phyloP scores from a whole-genome alignment of 2,888 invertebrate species.

The Catocala fraxini region DNA sequence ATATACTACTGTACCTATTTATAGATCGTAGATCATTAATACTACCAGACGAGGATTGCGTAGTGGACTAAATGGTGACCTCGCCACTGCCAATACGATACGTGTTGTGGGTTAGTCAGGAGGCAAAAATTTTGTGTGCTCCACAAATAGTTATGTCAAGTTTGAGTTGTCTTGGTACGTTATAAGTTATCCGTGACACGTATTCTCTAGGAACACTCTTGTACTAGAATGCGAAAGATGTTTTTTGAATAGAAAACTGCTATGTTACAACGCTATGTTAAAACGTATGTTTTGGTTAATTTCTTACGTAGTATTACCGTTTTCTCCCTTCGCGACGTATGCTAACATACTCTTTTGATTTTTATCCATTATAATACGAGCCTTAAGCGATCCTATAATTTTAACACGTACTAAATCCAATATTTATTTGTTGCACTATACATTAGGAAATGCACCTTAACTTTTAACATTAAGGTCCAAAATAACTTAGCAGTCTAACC shows the following conservation, averaged over 20 bases:
- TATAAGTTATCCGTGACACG: too few relatives aligned
- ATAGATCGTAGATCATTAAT: too few relatives aligned
- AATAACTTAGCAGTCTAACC: constrained; percentile 2
- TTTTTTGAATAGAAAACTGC: too few relatives aligned
- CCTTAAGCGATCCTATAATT: constrained; percentile 34
- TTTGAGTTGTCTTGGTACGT: too few relatives aligned
- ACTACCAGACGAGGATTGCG: too few relatives aligned
- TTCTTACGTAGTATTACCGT: background rate
- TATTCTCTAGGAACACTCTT: too few relatives aligned
- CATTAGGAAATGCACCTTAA: constrained; percentile 13
- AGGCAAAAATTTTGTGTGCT: background rate
- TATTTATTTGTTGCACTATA: background rate
- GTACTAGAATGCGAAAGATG: too few relatives aligned
- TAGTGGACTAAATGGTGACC: too few relatives aligned
- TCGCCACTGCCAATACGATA: too few relatives aligned
- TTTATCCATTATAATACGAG: constrained; percentile 20
- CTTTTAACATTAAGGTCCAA: background rate
- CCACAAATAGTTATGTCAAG: too few relatives aligned
- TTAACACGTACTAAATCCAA: constrained; percentile 40
- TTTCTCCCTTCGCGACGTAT: background rate
- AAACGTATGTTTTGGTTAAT: background rate
- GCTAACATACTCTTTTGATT: constrained; percentile 9
- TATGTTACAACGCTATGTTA: background rate
- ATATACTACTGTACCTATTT: too few relatives aligned
- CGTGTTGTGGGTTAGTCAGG: too few relatives aligned